Percentiles rank a stretch among this genome's conserved stretches.
Conservation (phyloP, 2,888 invertebrate species). For the Sepiola atlantica region DNA sequence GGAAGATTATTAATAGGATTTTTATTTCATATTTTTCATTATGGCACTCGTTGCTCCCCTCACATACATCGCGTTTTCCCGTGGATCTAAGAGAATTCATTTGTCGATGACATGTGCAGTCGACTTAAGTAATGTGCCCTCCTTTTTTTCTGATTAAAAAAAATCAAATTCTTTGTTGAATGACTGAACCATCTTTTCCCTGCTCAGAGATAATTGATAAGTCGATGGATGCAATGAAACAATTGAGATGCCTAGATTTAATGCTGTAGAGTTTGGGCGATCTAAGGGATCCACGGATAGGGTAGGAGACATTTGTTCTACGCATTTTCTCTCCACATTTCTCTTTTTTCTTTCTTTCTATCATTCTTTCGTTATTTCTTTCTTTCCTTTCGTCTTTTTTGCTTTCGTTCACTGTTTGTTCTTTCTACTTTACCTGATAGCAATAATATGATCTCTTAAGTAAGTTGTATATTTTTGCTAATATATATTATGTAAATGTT, state of each 20-base stretch:
- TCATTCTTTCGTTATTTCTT: not conserved
- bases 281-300: too few relatives aligned
- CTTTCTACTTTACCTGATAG: not conserved
- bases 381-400: not conserved
- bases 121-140: not conserved
- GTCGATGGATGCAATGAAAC: not conserved
- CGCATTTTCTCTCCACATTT: not conserved
- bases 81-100: not conserved
- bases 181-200: not conserved
- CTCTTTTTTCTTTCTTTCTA: not conserved
- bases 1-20: too few relatives aligned
- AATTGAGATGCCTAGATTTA: not conserved
- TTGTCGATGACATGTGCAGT: constrained; percentile 10
- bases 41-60: too few relatives aligned
- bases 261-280: not conserved
- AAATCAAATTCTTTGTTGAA: not conserved
- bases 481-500: too few relatives aligned
- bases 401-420: not conserved
- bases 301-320: not conserved
- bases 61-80: not conserved
- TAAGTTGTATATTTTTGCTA: too few relatives aligned
- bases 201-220: not conserved
- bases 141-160: not conserved
- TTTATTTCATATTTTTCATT: too few relatives aligned
- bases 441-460: too few relatives aligned